Conservation (phyloP, 2,888 invertebrate genomes). For the Callyntrura sp. region DNA sequence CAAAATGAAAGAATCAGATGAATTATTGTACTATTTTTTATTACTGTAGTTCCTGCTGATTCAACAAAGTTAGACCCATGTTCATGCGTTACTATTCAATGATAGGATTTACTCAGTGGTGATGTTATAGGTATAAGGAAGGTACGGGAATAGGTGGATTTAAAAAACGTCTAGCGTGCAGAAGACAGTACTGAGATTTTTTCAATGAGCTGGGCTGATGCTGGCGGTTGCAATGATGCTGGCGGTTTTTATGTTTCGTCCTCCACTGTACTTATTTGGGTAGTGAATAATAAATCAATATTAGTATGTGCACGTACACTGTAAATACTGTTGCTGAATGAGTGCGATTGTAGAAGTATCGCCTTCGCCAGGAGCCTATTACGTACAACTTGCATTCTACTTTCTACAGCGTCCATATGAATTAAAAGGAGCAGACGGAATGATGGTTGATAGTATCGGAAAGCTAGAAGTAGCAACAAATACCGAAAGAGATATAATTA, state of each 20-base stretch:
- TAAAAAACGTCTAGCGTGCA: not conserved
- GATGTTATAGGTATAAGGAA: not conserved
- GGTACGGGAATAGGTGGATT: not conserved
- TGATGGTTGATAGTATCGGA: slow-evolving; percentile 18
- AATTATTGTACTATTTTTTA: slow-evolving; percentile 53
- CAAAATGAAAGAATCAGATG: slow-evolving; percentile 55
- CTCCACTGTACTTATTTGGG: slow-evolving; percentile 68
- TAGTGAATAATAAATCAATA: slow-evolving; percentile 72
- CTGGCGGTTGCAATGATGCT: not conserved
- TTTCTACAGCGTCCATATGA: not conserved
- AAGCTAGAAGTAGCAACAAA: not conserved
- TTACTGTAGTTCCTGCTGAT: slow-evolving; percentile 51
- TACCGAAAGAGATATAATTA: slow-evolving; percentile 63
- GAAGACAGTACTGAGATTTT: not conserved
- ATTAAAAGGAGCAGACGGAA: not conserved
- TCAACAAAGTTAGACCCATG: not conserved
- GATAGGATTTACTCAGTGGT: slow-evolving; percentile 3
- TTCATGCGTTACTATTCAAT: not conserved
- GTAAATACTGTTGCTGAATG: slow-evolving; percentile 31
- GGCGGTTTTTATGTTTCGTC: slow-evolving; percentile 50
- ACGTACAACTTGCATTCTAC: not conserved
- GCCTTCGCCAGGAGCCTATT: slow-evolving; percentile 60
- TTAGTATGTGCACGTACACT: slow-evolving; percentile 51
- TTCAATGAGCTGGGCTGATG: slow-evolving; percentile 26
- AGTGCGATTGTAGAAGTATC: slow-evolving; percentile 31